Evolutionary conservation across 1,140 invertebrate genomes (phyloP).

Genomic region (Calosoma granatense): DNA sequence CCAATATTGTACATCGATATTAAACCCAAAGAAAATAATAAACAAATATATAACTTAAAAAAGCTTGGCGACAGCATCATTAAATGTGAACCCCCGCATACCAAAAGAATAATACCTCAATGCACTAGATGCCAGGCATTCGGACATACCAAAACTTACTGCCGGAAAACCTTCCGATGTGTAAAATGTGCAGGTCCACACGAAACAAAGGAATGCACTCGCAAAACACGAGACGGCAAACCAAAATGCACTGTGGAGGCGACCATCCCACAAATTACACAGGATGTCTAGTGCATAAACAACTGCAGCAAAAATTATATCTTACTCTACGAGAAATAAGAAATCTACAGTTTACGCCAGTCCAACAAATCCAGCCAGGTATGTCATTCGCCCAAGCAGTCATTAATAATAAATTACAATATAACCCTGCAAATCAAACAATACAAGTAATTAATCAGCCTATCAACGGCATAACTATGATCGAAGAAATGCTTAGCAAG

Average conservation of each 20-base stretch:
- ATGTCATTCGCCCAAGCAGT: not conserved
- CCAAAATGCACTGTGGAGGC: slow-evolving; percentile 28
- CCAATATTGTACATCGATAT: not conserved
- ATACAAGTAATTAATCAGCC: not conserved
- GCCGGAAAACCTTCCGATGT: slow-evolving; percentile 20
- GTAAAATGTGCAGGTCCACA: slow-evolving; percentile 29
- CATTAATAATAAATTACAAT: not conserved
- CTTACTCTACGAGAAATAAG: not conserved
- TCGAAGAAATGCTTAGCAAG: slow-evolving; percentile 13
- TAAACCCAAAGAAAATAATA: not conserved
- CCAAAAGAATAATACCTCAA: slow-evolving; percentile 23
- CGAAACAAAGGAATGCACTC: slow-evolving; percentile 29
- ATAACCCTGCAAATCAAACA: not conserved
- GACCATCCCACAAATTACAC: slow-evolving; percentile 30
- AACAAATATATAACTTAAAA: not conserved
- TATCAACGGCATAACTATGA: slow-evolving; percentile 3
- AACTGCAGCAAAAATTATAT: slow-evolving; percentile 12
- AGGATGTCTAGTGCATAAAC: slow-evolving; percentile 24
- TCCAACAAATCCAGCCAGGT: not conserved
- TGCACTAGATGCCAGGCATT: slow-evolving; percentile 28
- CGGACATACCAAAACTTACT: slow-evolving; percentile 29
- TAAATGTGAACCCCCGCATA: slow-evolving; percentile 19
- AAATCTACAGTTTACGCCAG: not conserved
- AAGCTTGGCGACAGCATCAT: not conserved
- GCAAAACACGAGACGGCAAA: slow-evolving; percentile 21